Conservation (phyloP, 2,797 vertebrate species). For the Melanotaenia parkinsoni region DNA sequence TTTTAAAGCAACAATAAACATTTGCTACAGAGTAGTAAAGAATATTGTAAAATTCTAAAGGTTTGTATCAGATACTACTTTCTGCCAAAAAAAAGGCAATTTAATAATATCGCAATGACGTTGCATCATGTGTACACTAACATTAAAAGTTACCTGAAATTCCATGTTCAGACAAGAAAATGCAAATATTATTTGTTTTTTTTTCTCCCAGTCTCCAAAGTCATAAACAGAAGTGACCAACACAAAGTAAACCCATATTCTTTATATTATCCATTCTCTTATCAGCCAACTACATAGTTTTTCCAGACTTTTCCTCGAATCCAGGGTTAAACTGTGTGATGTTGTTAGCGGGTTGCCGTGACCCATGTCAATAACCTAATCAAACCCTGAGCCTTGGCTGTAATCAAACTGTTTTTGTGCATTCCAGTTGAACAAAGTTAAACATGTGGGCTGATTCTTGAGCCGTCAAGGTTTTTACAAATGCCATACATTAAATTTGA, state of each 20-base stretch:
- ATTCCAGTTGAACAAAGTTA: slow-evolving; percentile 19
- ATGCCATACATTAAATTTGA: slow-evolving; percentile 5
- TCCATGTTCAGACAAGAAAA: too few relatives aligned
- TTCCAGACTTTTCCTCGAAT: slow-evolving; percentile 9
- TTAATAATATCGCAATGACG: too few relatives aligned
- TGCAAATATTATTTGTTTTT: too few relatives aligned
- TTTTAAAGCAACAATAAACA: too few relatives aligned
- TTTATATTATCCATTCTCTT: background rate
- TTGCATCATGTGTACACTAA: too few relatives aligned
- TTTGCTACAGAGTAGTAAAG: too few relatives aligned
- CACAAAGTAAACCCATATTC: background rate
- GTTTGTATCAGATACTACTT: too few relatives aligned
- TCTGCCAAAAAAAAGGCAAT: too few relatives aligned
- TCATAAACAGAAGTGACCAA: background rate
- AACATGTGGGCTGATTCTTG: slow-evolving; percentile 10
- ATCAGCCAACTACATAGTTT: background rate
- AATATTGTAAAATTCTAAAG: too few relatives aligned
- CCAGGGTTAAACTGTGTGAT: slow-evolving; percentile 15
- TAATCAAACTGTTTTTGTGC: slow-evolving; percentile 28
- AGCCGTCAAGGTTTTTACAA: background rate
- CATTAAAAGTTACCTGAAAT: too few relatives aligned
- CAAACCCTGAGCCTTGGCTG: slow-evolving; percentile 13
- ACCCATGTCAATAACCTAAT: slow-evolving; percentile 25
- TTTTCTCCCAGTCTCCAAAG: background rate
- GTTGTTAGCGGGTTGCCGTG: background rate